These are phyloP conservation scores for Willisornis vidua DNA, from an alignment of 2,113 vertebrate species.

Conservation along the genomic window DNA sequence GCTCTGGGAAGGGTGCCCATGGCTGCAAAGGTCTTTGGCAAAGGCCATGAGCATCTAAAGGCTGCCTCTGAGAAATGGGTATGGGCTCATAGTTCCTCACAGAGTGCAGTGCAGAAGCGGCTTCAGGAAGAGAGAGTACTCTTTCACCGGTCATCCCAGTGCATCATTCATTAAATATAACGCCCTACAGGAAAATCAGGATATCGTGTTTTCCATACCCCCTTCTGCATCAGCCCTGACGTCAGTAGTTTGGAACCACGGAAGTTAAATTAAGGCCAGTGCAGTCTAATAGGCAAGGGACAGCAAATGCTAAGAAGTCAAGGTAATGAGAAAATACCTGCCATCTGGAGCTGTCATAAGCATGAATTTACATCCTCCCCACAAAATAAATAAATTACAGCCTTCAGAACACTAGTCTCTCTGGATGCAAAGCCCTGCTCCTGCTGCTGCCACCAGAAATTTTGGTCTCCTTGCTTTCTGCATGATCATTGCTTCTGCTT, in stretches of 20 bases:
- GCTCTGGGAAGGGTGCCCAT: background rate
- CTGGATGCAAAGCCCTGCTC: background rate
- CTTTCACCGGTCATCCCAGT: background rate
- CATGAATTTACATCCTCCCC: background rate
- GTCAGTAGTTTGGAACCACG: background rate
- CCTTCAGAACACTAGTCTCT: background rate
- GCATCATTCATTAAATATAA: slow-evolving; percentile 38
- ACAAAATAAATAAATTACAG: slow-evolving; percentile 40
- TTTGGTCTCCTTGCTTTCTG: background rate
- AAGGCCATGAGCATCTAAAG: background rate
- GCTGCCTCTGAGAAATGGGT: background rate
- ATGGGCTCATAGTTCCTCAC: background rate
- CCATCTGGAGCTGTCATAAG: slow-evolving; percentile 57
- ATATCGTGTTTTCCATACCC: background rate
- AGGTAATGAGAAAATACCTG: slow-evolving; percentile 24
- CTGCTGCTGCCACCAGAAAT: background rate
- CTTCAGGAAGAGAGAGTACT: background rate
- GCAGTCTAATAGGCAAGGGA: background rate
- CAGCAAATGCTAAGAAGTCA: background rate
- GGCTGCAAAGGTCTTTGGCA: background rate
- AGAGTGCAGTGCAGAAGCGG: background rate
- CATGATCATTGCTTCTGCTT: rapidly evolving
- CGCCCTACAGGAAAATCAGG: background rate
- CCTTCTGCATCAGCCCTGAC: background rate
- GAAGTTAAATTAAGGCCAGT: background rate